phyloP scores from a whole-genome alignment of 2,888 invertebrate species.

The Dusona sp. region DNA sequence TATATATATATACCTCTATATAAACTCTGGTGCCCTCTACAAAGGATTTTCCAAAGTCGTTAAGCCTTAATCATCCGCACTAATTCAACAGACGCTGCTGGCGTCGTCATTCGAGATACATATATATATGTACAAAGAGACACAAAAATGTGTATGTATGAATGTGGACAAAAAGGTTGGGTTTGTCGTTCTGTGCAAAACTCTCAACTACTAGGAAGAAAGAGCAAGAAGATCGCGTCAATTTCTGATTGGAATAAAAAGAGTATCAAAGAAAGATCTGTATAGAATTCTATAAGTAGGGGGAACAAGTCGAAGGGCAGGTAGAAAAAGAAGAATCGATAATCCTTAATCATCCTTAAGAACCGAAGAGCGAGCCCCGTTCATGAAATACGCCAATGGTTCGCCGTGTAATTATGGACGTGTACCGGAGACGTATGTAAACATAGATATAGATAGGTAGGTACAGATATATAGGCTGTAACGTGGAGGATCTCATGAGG shows the following conservation, averaged over 20 bases:
- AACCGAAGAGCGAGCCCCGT: constrained; percentile 24
- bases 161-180: constrained; percentile 45
- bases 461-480: neutral
- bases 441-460: neutral
- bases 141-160: neutral
- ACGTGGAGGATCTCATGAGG: neutral
- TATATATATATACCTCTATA: constrained; percentile 1
- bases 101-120: constrained; percentile 27
- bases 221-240: constrained; percentile 39
- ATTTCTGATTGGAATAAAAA: constrained; percentile 53
- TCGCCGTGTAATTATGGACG: constrained; percentile 8
- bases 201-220: constrained; percentile 14
- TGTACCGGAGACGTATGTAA: neutral
- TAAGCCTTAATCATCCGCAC: constrained; percentile 75
- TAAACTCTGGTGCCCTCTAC: constrained; percentile 37
- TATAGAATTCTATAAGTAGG: constrained; percentile 22
- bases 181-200: constrained; percentile 44
- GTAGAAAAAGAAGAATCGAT: constrained; percentile 49
- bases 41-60: constrained; percentile 68
- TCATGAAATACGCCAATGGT: constrained; percentile 36
- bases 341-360: constrained; percentile 64
- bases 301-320: constrained; percentile 14
- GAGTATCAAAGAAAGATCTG: constrained; percentile 11
- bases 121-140: neutral
- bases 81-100: constrained; percentile 65